Conservation (phyloP, 2,797 vertebrate genomes). For the Tragopan temminckii region DNA sequence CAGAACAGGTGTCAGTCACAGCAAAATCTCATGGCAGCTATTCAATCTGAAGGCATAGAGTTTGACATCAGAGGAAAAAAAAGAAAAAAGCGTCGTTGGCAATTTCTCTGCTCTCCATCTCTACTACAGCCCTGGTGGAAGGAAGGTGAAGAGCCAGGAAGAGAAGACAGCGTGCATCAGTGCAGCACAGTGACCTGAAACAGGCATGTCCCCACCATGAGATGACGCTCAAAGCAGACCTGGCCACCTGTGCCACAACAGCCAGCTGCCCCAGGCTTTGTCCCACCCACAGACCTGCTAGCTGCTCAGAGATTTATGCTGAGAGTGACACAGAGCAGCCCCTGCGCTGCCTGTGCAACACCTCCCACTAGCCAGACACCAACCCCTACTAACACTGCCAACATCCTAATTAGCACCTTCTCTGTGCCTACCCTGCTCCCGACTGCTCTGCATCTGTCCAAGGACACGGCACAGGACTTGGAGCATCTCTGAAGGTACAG, state of each 20-base stretch:
- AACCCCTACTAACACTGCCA: slow-evolving; percentile 36
- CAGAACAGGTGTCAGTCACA: slow-evolving; percentile 66
- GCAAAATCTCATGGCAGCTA: slow-evolving; percentile 11
- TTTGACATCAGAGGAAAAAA: not conserved
- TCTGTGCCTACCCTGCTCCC: not conserved
- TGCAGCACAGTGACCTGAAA: accelerated
- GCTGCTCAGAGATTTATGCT: not conserved
- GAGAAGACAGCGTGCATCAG: not conserved
- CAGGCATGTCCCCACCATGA: not conserved
- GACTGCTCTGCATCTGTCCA: slow-evolving; percentile 14
- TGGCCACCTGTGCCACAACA: not conserved
- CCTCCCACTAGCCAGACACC: not conserved
- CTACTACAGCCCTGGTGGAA: not conserved
- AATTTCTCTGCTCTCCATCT: not conserved
- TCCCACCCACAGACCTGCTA: accelerated
- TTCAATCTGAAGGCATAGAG: not conserved
- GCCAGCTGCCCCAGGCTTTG: not conserved
- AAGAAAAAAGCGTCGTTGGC: not conserved
- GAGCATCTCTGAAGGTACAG: not conserved
- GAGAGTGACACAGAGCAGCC: not conserved
- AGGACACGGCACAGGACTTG: not conserved
- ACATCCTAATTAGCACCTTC: slow-evolving; percentile 59
- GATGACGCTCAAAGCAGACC: not conserved
- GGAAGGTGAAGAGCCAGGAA: not conserved
- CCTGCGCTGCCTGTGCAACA: not conserved